These are phyloP conservation scores for Metopolophium dirhodum DNA, from an alignment of 1,140 invertebrate species.

Conservation along the genomic window DNA sequence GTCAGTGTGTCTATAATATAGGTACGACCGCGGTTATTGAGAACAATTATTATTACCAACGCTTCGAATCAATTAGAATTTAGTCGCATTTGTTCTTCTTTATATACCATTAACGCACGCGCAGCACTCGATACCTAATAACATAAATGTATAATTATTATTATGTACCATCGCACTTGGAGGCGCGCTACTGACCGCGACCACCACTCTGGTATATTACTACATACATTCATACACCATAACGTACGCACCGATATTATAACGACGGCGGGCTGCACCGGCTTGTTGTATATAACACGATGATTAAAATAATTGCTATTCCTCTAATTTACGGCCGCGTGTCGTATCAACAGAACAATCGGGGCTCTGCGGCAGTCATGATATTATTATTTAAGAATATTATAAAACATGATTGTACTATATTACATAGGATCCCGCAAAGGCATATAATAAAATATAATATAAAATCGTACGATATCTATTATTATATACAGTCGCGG, in stretches of 20 bases:
- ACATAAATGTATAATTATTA: not conserved
- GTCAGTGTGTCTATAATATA: not conserved
- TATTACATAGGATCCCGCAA: not conserved
- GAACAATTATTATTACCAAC: constrained; percentile 29
- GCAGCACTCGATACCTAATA: not conserved
- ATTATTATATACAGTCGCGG: not conserved
- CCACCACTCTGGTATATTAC: not conserved
- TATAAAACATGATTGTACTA: constrained; percentile 34
- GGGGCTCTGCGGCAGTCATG: not conserved
- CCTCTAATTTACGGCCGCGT: not conserved
- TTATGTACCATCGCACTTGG: not conserved
- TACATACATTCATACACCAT: not conserved
- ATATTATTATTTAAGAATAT: constrained; percentile 24
- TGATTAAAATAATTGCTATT: not conserved
- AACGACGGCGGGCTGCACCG: not conserved
- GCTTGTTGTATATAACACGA: not conserved
- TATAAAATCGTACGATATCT: not conserved
- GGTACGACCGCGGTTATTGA: not conserved
- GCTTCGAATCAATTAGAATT: constrained; percentile 20
- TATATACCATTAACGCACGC: not conserved
- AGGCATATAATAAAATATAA: not conserved
- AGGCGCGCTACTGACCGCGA: not conserved
- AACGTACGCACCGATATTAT: not conserved
- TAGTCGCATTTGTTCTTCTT: not conserved
- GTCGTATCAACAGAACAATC: not conserved